Conservation (phyloP, 1,140 invertebrate species). For the Macrotrachela quadricornifera region DNA sequence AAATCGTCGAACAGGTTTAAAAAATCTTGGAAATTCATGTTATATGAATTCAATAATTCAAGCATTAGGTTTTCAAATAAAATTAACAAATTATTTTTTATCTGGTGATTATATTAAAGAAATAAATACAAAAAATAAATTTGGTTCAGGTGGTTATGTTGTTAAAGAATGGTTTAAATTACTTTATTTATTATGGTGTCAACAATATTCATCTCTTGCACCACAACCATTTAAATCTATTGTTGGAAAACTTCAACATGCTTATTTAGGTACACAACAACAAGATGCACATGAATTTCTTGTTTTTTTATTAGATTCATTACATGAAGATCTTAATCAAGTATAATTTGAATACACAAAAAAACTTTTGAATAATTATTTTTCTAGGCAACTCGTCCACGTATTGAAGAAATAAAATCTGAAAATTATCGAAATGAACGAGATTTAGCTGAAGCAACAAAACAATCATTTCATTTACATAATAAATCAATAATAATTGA, state of each 20-base stretch:
- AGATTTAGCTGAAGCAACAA: too few species aligned
- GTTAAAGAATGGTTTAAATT: too few species aligned
- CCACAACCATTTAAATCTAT: background rate
- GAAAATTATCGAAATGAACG: too few species aligned
- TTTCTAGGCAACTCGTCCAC: too few species aligned
- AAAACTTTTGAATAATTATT: too few species aligned
- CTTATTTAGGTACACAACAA: conserved; percentile 36
- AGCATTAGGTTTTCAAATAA: conserved; percentile 50
- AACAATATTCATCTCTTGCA: too few species aligned
- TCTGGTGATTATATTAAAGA: conserved; percentile 17
- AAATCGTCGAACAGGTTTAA: conserved; percentile 37
- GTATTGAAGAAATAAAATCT: too few species aligned
- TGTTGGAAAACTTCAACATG: conserved; percentile 35
- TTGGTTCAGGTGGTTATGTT: too few species aligned
- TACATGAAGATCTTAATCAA: conserved; percentile 63
- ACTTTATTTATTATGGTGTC: too few species aligned
- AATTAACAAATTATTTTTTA: conserved; percentile 51
- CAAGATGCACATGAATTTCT: conserved; percentile 71
- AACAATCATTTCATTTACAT: conserved; percentile 12
- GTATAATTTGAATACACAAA: too few species aligned
- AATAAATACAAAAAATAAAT: conserved; percentile 12
- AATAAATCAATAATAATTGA: conserved; percentile 46
- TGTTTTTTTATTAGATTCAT: conserved; percentile 60
- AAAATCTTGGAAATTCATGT: conserved; percentile 61
- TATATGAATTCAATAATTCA: conserved; percentile 56